Percentiles rank a stretch among this genome's conserved stretches.
Evolutionary conservation across 2,888 invertebrate species (phyloP).

Genomic region (Odontomyia ornata): DNA sequence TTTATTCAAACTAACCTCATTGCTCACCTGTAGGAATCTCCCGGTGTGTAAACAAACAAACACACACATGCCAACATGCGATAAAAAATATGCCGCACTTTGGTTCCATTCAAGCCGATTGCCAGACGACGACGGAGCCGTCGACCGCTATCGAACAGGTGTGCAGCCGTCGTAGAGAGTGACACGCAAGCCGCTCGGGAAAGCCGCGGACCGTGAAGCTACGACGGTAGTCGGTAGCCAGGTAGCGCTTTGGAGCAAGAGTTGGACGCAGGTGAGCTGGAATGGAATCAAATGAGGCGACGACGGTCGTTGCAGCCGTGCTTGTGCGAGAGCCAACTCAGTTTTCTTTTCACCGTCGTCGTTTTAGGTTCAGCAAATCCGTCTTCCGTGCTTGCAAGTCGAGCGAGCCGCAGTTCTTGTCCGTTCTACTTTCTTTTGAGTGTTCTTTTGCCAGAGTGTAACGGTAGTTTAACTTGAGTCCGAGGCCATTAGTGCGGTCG

Average conservation of each 20-base stretch:
- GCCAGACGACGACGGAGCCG: too few relatives aligned
- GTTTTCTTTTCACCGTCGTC: slow-evolving; percentile 39
- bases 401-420: slow-evolving; percentile 9
- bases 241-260: slow-evolving; percentile 17
- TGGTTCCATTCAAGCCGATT: too few relatives aligned
- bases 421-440: slow-evolving; percentile 38
- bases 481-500: background rate
- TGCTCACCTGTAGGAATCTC: too few relatives aligned
- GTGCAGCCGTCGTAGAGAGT: background rate
- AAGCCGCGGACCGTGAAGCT: slow-evolving; percentile 32
- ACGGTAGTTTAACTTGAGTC: slow-evolving; percentile 23
- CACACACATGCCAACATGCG: too few relatives aligned
- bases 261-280: slow-evolving; percentile 1
- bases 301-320: background rate
- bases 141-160: background rate
- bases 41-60: too few relatives aligned
- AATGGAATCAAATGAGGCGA: background rate
- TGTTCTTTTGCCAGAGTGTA: slow-evolving; percentile 17
- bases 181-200: slow-evolving; percentile 11
- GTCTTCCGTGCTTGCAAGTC: background rate
- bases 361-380: slow-evolving; percentile 9
- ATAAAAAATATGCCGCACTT: too few relatives aligned
- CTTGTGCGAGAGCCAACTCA: background rate
- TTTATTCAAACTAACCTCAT: too few relatives aligned
- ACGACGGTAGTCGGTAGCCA: background rate